Percentiles rank a stretch among this genome's conserved stretches.
These are phyloP conservation scores for Hydropotes inermis DNA, from an alignment of 2,113 vertebrate genomes.

Conservation along the genomic window DNA sequence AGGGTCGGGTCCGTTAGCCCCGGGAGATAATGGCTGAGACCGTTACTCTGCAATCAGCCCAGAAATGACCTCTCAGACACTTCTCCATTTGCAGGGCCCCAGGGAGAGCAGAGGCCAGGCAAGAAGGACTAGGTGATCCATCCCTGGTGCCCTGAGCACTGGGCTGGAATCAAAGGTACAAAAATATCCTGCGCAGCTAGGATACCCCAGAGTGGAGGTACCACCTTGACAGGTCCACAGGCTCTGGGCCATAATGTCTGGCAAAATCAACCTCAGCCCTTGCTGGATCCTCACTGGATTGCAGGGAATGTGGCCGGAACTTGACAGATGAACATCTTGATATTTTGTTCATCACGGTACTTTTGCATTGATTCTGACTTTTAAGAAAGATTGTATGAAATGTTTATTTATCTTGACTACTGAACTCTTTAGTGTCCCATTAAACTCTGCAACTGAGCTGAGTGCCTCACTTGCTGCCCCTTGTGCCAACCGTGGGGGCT, in stretches of 20 bases:
- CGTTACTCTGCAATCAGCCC: background rate
- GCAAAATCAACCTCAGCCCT: background rate
- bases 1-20: background rate
- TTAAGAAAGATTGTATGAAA: background rate
- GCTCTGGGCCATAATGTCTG: too few species aligned
- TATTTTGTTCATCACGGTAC: background rate
- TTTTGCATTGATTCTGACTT: background rate
- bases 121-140: background rate
- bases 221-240: accelerated
- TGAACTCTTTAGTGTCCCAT: background rate
- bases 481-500: background rate
- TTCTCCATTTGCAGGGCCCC: slow-evolving; percentile 4
- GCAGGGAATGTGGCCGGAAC: background rate
- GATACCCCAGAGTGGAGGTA: background rate
- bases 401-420: background rate
- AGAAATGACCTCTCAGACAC: background rate
- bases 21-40: background rate
- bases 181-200: too few species aligned
- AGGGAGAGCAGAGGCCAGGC: background rate
- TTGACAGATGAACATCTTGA: background rate
- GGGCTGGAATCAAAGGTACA: background rate
- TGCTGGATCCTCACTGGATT: background rate
- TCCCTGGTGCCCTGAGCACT: background rate
- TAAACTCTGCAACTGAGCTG: background rate
- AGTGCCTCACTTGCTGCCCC: background rate